Base-by-base conservation (phyloP, 2,113 vertebrate genomes). In the Pterophyllum scalare region DNA sequence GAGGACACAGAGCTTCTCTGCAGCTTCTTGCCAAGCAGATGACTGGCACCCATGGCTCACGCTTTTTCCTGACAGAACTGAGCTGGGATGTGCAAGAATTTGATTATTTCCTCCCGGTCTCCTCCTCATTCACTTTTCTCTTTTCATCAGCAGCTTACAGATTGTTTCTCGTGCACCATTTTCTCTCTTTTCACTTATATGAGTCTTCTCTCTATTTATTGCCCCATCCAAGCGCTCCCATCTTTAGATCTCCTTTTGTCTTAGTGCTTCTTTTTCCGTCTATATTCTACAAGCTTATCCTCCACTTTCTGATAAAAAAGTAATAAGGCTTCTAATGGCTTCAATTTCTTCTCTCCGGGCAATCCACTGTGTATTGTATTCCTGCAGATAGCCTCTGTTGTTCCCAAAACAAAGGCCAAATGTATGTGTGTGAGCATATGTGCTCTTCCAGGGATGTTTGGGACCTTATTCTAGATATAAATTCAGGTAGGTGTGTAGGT, bases 281-380 rank as follows among this genome's bases (percentile, higher is more conserved):
- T 81, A 79, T 88, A 86, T 87, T 90, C 85, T 79, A 81, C 72
- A 22, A 88, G 89, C 89, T 88, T 89, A 94, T 93, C 84, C 91
- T 87, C 88, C 79, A 78, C 81, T 90, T 92, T 91, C 93, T 93
- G 95, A 96, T 96, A 93, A 95, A 96, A 96, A 95, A 95, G 94
- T 95, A 94, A 96, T 96, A 94, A 91, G 92, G 88, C 77, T 88
- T 92, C 92, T 95, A 95, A 95, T 94, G 90, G 93, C 88, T 94
- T 94, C 93, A 92, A 91, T 95, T 94, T 91, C 81, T 87, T 72
- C 81, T 86, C 90, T 90, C 64, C 83, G 77, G 35, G 78, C 56
- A 82, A 79, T 92, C 90, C 93, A 67, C 87, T 19, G 92, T 87
- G 91, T 74, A 93, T 94, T 93, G 81, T 80, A 84, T 88, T 92